Evolutionary conservation across 2,888 invertebrate species (phyloP), one percentile per base, ranked within the genome.

Genomic region (Arrhopalites spinosus): DNA sequence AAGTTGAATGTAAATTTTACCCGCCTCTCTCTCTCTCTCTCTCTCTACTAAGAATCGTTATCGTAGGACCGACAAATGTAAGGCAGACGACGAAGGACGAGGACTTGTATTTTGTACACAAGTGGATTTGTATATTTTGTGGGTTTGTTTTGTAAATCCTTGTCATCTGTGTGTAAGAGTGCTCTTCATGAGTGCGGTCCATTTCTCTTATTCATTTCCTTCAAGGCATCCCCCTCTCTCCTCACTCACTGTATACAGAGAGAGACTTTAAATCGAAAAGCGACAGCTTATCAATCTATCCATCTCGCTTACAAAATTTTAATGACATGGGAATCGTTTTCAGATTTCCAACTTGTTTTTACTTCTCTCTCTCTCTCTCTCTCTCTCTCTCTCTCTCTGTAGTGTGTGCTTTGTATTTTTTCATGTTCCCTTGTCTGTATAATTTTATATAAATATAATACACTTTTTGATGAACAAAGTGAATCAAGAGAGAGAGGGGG

Each of bases 281-380:
- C 50, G 69, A 69, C 69, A 69, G 69, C 50, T 69, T 53, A 69
- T 69, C 69, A 25, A 69, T 50, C 69, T 29, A 17, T 69, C 45
- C 69, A 69, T 68, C 69, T 45, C 20, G 3, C 50, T 7, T 45
- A 50, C 29, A 69, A 69, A 69, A 69, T 69, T 69, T 47, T 69
- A 69, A 29, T 69, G 69, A 69, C 53, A 50, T 69, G 69, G 53
- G 69, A 69, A 69, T 69, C 69, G 29, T 53, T 69, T 59, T 45
- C 7, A 53, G 45, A 29, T 2, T 45, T 25, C 67, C 45, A 67
- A 67, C 67, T 67, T 69, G 29, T 29, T 53, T 53, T 30, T 15
- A 50, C 25, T 45, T 67, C 30, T 23, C 47, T 25, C n/a, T 23
- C 11, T 25, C 43, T 30, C 15, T 30, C 17, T 64, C 64, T 3